Evolutionary conservation across 2,113 vertebrate genomes (phyloP).

Genomic region (Melanerpes formicivorus): DNA sequence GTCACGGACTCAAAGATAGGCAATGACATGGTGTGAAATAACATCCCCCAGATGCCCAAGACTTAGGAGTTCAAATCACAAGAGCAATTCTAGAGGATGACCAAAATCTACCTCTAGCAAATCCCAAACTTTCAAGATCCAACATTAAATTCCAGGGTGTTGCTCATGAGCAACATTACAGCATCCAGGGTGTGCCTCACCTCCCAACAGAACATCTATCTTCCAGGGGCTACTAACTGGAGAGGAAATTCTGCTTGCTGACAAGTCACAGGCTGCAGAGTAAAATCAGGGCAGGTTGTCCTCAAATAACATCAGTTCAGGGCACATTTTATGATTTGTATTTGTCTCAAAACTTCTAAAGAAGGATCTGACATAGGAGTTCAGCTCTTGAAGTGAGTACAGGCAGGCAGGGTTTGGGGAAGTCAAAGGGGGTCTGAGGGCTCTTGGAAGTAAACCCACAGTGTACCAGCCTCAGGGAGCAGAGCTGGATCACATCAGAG

Average conservation of each 20-base stretch:
- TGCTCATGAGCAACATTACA: slow-evolving; percentile 52
- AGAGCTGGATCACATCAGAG: rapidly evolving
- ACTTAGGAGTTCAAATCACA: not conserved
- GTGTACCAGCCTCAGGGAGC: rapidly evolving
- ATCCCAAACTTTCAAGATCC: not conserved
- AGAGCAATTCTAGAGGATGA: not conserved
- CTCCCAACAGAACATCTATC: not conserved
- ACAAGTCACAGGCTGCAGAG: not conserved
- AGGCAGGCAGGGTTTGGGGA: not conserved
- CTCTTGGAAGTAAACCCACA: rapidly evolving
- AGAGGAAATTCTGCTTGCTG: not conserved
- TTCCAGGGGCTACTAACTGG: not conserved
- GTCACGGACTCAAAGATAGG: not conserved
- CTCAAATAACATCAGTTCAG: not conserved
- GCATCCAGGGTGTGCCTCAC: slow-evolving; percentile 12
- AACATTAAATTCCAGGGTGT: not conserved
- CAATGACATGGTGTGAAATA: not conserved
- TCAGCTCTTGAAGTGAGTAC: not conserved
- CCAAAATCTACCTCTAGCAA: not conserved
- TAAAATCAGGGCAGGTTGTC: not conserved
- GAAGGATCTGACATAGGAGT: not conserved
- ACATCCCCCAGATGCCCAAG: rapidly evolving
- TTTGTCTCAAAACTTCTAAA: not conserved
- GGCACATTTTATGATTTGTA: not conserved
- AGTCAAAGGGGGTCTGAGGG: not conserved